Evolutionary conservation across 2,888 invertebrate species (phyloP), one percentile per base, ranked within the genome.

Genomic region (Eupsilia transversa): DNA sequence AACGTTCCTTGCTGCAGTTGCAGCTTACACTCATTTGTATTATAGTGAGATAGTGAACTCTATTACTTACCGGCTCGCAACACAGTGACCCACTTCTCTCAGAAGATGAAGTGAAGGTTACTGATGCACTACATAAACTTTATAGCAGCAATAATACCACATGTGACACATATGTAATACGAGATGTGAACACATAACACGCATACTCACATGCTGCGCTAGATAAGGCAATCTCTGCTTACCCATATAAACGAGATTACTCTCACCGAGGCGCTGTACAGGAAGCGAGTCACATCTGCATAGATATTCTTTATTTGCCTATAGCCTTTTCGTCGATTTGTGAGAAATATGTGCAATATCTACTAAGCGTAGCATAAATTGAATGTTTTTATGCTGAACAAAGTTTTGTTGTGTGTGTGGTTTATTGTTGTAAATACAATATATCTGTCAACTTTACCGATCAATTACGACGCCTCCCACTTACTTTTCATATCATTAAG

Each of bases 281-380:
- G 10, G 43, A 43, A 77, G 38, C 43, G 20, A 64, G 33, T 10
- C 49, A 52, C 65, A 79, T 83, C 79, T 80, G 77, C 65, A n/a
- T 35, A 52, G n/a, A 35, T 65, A n/a, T 52, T 65, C 33, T 65
- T n/a, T 20, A 49, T 49, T 33, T 46, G 46, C 23, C 2, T 56
- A 30, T 9, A 33, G 52, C 33, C 10, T 65, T 33, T 65, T 6
- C 10, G n/a, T 10, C 33, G 49, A 65, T 65, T n/a, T 49, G 10
- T 65, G 17, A 17, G 49, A 65, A 33, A 49, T 6, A 33, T 1
- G 3, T 5, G 33, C 14, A n/a, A 49, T 10, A 49, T 64, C 3
- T 33, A 33, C 0, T 33, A 6, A 33, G 17, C 5, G 23, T 5
- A 33, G 35, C 52, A 35, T n/a, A n/a, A 33, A 52, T 52, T 49